Evolutionary conservation across 2,888 invertebrate species (phyloP), one percentile per base, ranked within the genome.

Genomic region (Mythimna impura): DNA sequence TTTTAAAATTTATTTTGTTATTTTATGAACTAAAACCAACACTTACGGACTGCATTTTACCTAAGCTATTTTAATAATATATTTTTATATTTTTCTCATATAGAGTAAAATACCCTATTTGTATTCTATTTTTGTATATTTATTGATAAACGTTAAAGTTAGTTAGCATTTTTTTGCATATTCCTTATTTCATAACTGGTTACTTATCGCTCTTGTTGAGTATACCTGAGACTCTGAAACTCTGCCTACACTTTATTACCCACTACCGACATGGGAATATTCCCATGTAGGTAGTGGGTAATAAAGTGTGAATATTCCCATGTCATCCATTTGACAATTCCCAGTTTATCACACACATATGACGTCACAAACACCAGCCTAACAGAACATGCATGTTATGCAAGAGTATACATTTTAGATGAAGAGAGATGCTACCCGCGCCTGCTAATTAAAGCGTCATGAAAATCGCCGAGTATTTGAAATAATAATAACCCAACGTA

Each of bases 321-420:
- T 36, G 10, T 20, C 64, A 67, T 52, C 30, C 61, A 61, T 62
- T 62, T 63, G 66, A 40, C 61, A 78, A 82, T 66, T 63, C 47
- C 74, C 67, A 68, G 57, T 47, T 78, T n/a, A 71, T 62, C 61
- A 76, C 63, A 50, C 58, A 68, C 7, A 47, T 30, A 70, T 57
- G 67, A 70, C 57, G 34, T 63, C 82, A 78, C 52, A 75, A 63
- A 73, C 50, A 22, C 8, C 55, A 61, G 25, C 60, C 70, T 54
- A 75, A 81, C 80, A 66, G 65, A 60, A 43, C 71, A 70, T 76
- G 79, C 71, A 77, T 81, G 76, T 71, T 80, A 79, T 84, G 72
- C 83, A 85, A 76, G 74, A 80, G 77, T 70, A 66, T 83, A 74
- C 63, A 83, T 80, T 78, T 78, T 82, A 76, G 66, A 80, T 82